phyloP scores from a whole-genome alignment of 2,888 invertebrate genomes.

The Ligdia adustata region DNA sequence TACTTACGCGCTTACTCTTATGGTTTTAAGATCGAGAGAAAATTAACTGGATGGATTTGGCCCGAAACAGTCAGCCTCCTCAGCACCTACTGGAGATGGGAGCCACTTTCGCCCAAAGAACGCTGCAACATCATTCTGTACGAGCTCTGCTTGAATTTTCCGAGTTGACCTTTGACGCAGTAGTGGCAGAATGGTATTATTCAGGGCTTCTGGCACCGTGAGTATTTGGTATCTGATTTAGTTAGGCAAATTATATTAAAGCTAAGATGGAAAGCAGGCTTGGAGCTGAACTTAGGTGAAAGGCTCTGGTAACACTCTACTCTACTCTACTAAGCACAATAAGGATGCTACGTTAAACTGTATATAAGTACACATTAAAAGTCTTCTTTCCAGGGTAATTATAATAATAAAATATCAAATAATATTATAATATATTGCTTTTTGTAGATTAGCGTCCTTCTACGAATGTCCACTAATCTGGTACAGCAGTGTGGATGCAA shows the following conservation, averaged over 20 bases:
- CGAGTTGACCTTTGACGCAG: slow-evolving; percentile 45
- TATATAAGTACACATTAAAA: no score
- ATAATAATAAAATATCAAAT: no score
- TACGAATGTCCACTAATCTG: slow-evolving; percentile 60
- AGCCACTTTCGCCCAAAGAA: slow-evolving; percentile 37
- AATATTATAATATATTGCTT: no score
- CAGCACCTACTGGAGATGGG: slow-evolving; percentile 44
- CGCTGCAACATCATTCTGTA: slow-evolving; percentile 48
- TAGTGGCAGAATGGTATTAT: slow-evolving; percentile 60
- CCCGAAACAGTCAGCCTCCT: slow-evolving; percentile 37
- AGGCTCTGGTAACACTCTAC: no score
- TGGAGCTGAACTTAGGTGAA: no score
- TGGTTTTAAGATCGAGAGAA: slow-evolving; percentile 27
- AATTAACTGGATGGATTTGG: slow-evolving; percentile 32
- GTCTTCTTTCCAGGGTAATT: no score
- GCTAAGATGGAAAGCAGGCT: no score
- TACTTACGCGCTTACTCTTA: no score
- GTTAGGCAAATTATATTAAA: no score
- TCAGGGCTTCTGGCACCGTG: slow-evolving; percentile 60
- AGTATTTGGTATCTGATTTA: slow-evolving; percentile 32
- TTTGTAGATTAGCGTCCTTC: slow-evolving; percentile 53
- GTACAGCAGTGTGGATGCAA: slow-evolving; percentile 53
- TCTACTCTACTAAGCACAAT: no score
- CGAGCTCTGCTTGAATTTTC: slow-evolving; percentile 47
- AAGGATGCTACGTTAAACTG: no score